These are phyloP conservation scores for Brachypteracias leptosomus DNA, from an alignment of 2,113 vertebrate genomes.

Conservation along the genomic window DNA sequence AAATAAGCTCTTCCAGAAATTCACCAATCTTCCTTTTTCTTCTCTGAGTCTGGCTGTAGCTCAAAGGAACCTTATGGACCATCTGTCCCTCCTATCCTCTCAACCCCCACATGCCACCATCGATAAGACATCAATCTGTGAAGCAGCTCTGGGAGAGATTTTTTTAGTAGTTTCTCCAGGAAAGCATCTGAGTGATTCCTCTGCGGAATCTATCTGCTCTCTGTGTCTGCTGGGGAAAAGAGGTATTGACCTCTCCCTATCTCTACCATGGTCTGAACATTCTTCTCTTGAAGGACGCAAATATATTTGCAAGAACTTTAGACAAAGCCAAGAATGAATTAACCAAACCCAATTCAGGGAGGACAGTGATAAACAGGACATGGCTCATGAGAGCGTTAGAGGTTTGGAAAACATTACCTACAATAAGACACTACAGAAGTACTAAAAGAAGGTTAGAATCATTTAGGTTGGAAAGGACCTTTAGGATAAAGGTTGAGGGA, in stretches of 20 bases:
- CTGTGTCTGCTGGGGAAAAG: background rate
- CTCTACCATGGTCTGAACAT: background rate
- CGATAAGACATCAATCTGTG: conserved; percentile 58
- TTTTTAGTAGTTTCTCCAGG: conserved; percentile 30
- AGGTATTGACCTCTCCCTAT: background rate
- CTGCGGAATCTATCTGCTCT: background rate
- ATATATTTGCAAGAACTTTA: conserved; percentile 23
- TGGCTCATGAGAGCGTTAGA: background rate
- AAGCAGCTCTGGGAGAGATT: conserved; percentile 29
- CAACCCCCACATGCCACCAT: conserved; percentile 55
- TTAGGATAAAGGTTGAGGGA: too few species aligned
- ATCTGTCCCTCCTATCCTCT: conserved; percentile 61
- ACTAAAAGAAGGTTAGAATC: background rate
- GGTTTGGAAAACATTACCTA: conserved; percentile 21
- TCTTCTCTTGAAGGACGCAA: background rate
- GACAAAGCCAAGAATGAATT: conserved; percentile 29
- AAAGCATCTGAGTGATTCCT: background rate
- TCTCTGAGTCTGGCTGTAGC: conserved; percentile 54
- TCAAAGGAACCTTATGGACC: conserved; percentile 58
- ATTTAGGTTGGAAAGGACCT: too few species aligned
- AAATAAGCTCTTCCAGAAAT: conserved; percentile 66
- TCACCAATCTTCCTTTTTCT: conserved; percentile 56
- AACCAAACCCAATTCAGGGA: conserved; percentile 8
- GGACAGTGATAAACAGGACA: conserved; percentile 30
- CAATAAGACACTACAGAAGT: conserved; percentile 6